A percentile compares a stretch with the other conserved stretches of the same genome.
phyloP scores from a whole-genome alignment of 2,797 vertebrate species.

The Harpagifer antarcticus region DNA sequence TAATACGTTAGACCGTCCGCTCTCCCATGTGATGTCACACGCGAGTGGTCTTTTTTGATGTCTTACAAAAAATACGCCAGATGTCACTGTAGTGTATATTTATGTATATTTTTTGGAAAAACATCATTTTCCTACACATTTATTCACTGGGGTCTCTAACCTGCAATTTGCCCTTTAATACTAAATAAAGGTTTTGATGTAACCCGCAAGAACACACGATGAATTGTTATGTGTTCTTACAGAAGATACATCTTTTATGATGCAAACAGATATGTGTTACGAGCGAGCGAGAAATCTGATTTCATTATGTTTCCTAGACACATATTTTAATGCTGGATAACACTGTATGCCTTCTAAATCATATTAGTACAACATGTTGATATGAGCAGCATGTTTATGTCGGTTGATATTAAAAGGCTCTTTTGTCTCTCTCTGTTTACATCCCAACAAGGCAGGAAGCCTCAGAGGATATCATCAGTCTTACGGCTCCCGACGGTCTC shows the following conservation, averaged over 20 bases:
- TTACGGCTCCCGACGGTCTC: conserved; percentile 36
- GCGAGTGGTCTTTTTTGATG: too few relatives aligned
- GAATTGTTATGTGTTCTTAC: background rate
- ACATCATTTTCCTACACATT: too few relatives aligned
- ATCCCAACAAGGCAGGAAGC: conserved; percentile 43
- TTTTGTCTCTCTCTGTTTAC: conserved; percentile 55
- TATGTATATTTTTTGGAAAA: too few relatives aligned
- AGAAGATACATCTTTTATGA: background rate
- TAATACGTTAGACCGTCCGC: too few relatives aligned
- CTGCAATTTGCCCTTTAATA: background rate
- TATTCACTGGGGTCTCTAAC: too few relatives aligned
- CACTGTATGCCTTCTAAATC: conserved; percentile 37
- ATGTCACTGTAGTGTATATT: too few relatives aligned
- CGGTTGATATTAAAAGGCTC: conserved; percentile 50
- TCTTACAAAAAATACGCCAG: too few relatives aligned
- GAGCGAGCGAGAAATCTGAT: conserved; percentile 10
- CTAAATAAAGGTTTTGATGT: background rate
- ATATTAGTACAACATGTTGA: conserved; percentile 26
- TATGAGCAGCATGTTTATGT: conserved; percentile 47
- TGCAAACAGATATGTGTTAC: background rate
- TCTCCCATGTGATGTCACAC: too few relatives aligned
- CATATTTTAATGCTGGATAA: conserved; percentile 32
- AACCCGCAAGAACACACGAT: background rate
- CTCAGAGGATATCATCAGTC: conserved; percentile 37
- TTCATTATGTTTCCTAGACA: conserved; percentile 24